Evolutionary conservation across 2,113 vertebrate genomes (phyloP), one percentile per base, ranked within the genome.

Genomic region (Alethe diademata): DNA sequence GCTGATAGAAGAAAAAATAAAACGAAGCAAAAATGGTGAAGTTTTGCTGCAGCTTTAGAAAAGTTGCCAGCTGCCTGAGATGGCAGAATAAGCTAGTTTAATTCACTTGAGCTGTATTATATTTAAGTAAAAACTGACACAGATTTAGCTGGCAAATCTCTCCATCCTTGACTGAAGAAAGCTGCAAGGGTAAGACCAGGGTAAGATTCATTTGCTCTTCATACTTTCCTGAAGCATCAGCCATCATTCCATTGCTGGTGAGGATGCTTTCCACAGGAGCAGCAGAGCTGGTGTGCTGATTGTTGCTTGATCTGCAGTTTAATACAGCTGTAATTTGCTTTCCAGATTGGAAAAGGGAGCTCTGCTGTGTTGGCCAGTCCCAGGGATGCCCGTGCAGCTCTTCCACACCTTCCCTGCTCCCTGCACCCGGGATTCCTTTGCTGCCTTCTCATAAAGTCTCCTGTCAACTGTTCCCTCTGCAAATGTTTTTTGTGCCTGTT

Each of bases 31-130:
- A 86, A 89, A 74, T 38, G 64, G 40, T 2, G 18, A 90, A 92
- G 26, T 91, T 95, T 67, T 88, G 28, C 50, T 58, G 40, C 82
- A 75, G 48, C 47, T 82, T 93, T 60, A 62, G 62, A 66, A 95
- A 90, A 90, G 88, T 73, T 94, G 40, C 33, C 58, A 33, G 43
- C 61, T 93, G 36, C 62, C 29, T 48, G 73, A 78, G 48, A 38
- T 72, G 50, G 66, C 47, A 57, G 75, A 87, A 89, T 69, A 78
- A 89, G 69, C 38, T 24, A 16, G 29, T 48, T 81, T 45, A 54
- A 87, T 73, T 85, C 66, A 51, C 33, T 57, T 62, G 26, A 57
- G 33, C 13, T 78, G 8, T 28, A 29, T 65, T 40, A 10, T 89
- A n/a, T 87, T 87, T 50, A 35, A 86, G 26, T 76, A 17, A 73